A percentile compares a stretch with the other conserved stretches of the same genome.
phyloP scores from a whole-genome alignment of 2,113 vertebrate species.

The Athene noctua region DNA sequence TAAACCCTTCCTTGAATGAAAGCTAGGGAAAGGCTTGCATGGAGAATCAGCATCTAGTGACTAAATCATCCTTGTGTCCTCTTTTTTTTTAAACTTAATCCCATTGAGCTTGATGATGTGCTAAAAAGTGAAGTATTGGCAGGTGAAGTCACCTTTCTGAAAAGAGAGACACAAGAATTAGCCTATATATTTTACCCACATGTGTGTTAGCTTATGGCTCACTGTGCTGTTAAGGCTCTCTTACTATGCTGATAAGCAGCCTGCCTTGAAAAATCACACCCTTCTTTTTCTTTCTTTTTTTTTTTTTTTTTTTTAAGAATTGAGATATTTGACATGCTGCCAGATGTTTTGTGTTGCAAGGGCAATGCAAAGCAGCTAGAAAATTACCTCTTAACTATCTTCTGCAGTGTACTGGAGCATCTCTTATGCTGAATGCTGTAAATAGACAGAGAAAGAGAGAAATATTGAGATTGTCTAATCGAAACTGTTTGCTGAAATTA shows the following conservation, averaged over 20 bases:
- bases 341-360: not conserved
- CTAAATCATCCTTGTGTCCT: not conserved
- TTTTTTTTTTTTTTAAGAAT: not conserved
- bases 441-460: not conserved
- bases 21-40: not conserved
- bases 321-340: not conserved
- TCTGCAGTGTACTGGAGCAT: not conserved
- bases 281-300: accelerated
- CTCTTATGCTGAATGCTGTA: not conserved
- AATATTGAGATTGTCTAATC: not conserved
- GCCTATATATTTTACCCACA: not conserved
- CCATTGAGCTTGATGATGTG: not conserved
- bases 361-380: not conserved
- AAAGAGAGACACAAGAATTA: not conserved
- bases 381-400: not conserved
- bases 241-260: not conserved
- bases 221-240: not conserved
- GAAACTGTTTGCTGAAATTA: not conserved
- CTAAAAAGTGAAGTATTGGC: not conserved
- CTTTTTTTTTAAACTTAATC: not conserved
- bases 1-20: not conserved
- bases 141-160: not conserved
- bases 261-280: not conserved
- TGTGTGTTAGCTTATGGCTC: not conserved
- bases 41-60: not conserved